A percentile compares a stretch with the other conserved stretches of the same genome.
phyloP scores from a whole-genome alignment of 2,797 vertebrate genomes.

The Mormyrus proboscirostris region DNA sequence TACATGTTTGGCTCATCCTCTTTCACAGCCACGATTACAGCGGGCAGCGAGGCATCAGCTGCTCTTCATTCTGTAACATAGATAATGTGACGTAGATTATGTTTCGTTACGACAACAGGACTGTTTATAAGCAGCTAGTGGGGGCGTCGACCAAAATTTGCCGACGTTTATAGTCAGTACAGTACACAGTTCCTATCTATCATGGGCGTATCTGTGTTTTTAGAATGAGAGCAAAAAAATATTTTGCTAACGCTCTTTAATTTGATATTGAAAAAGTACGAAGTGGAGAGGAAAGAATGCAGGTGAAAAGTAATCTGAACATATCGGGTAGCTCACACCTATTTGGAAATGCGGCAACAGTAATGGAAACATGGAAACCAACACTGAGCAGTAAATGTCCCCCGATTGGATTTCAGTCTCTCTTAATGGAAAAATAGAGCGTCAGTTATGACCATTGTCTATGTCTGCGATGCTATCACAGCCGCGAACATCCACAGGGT shows the following conservation, averaged over 20 bases:
- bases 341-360: not conserved
- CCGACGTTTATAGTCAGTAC: not conserved
- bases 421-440: not conserved
- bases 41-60: not conserved
- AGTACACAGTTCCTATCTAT: not conserved
- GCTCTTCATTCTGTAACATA: not conserved
- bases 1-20: not conserved
- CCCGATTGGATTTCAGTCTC: not conserved
- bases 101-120: conserved; percentile 10
- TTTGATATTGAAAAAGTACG: not conserved
- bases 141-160: conserved; percentile 12
- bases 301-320: not conserved
- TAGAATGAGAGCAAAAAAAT: not conserved
- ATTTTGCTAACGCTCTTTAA: not conserved
- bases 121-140: not conserved
- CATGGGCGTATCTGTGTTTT: not conserved
- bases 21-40: not conserved
- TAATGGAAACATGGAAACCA: not conserved
- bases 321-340: not conserved
- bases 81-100: not conserved
- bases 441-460: not conserved
- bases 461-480: not conserved
- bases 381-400: not conserved
- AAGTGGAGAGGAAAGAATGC: not conserved
- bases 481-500: not conserved